Conservation (phyloP, 2,113 vertebrate genomes). For the Silurus asotus region DNA sequence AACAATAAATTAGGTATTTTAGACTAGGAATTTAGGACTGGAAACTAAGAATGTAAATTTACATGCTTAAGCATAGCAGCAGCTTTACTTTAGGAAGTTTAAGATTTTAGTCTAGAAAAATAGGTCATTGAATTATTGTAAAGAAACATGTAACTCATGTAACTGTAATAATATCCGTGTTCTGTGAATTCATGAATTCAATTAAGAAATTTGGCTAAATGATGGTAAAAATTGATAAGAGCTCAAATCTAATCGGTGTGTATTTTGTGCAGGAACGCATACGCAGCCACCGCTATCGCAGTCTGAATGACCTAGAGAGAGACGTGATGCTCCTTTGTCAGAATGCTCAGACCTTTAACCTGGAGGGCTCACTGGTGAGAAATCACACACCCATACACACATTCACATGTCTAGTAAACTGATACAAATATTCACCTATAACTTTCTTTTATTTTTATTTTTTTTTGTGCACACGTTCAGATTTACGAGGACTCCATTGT, state of each 20-base stretch:
- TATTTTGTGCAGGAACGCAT: conserved; percentile 81
- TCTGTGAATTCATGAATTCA: not conserved
- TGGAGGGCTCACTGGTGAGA: conserved; percentile 85
- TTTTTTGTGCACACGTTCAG: conserved; percentile 49
- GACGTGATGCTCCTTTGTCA: conserved; percentile 96
- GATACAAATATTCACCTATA: not conserved
- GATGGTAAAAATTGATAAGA: not conserved
- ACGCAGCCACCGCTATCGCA: conserved; percentile 93
- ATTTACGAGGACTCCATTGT: conserved; percentile 97
- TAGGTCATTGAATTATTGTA: not conserved
- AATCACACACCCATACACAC: conserved; percentile 16
- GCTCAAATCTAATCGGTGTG: not conserved
- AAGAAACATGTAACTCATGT: not conserved
- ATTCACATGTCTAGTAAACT: conserved; percentile 11
- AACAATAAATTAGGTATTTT: not conserved
- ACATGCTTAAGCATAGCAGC: no score
- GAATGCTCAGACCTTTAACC: conserved; percentile 96
- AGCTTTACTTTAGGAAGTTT: not conserved
- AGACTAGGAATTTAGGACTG: not conserved
- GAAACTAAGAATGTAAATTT: not conserved
- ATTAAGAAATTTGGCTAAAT: not conserved
- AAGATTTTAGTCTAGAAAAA: no score
- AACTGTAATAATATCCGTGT: not conserved
- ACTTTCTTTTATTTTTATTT: not conserved
- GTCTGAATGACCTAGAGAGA: conserved; percentile 93